These are phyloP conservation scores for Bombus pyrosoma DNA, from an alignment of 1,140 invertebrate species.

Conservation along the genomic window DNA sequence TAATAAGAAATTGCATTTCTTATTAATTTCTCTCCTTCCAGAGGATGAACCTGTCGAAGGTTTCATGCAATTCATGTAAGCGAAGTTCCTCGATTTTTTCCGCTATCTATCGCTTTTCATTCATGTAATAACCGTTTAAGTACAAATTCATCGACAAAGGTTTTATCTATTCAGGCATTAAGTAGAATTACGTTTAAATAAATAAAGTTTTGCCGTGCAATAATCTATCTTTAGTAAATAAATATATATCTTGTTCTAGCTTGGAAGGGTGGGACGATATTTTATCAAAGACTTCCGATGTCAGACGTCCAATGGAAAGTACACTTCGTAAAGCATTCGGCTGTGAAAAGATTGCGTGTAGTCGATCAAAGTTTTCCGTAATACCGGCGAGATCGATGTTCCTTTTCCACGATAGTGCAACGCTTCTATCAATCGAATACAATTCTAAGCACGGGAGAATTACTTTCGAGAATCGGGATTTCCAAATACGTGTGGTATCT, in stretches of 20 bases:
- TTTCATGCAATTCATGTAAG: background rate
- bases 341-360: background rate
- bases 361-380: background rate
- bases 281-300: background rate
- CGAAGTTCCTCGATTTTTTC: background rate
- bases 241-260: background rate
- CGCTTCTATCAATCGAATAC: background rate
- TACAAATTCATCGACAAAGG: no score
- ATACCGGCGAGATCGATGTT: background rate
- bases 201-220: background rate
- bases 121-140: background rate
- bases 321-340: background rate
- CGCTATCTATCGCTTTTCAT: background rate
- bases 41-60: no score
- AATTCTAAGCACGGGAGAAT: constrained; percentile 9
- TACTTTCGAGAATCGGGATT: constrained; percentile 18
- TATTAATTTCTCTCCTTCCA: background rate
- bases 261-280: background rate
- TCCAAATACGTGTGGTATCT: constrained; percentile 5
- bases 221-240: background rate
- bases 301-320: no score
- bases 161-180: no score
- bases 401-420: constrained; percentile 6
- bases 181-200: background rate
- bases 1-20: background rate